Percentiles rank a stretch among this genome's conserved stretches.
Evolutionary conservation across 2,888 invertebrate species (phyloP).

Genomic region (Busseola fusca): DNA sequence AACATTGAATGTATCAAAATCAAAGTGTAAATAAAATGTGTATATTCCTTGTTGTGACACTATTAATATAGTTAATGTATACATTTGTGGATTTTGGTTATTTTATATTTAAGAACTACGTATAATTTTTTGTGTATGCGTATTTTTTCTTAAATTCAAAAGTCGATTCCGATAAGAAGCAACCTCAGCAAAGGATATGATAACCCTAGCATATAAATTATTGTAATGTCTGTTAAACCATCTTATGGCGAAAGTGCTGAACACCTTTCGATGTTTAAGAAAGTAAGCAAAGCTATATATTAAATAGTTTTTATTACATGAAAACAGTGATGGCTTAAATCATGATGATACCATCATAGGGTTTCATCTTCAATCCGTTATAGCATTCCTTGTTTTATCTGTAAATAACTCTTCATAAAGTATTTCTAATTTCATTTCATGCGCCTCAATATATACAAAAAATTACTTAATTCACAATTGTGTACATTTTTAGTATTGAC

Average conservation of each 20-base stretch:
- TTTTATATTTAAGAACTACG: not conserved
- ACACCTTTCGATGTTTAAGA: not conserved
- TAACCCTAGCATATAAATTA: not conserved
- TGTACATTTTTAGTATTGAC: slow-evolving; percentile 37
- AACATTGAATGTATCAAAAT: slow-evolving; percentile 32
- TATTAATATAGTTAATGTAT: slow-evolving; percentile 24
- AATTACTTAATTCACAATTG: slow-evolving; percentile 28
- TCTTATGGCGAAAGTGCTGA: not conserved
- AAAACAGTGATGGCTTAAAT: not conserved
- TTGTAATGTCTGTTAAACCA: not conserved
- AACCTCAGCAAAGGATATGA: slow-evolving; percentile 5
- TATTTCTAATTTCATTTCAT: slow-evolving; percentile 1
- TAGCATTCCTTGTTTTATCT: not conserved
- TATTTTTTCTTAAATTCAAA: not conserved
- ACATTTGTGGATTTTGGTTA: slow-evolving; percentile 21
- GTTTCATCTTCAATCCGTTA: not conserved
- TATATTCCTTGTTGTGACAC: slow-evolving; percentile 42
- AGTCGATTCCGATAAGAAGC: not conserved
- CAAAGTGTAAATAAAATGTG: slow-evolving; percentile 41
- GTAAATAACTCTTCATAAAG: not conserved
- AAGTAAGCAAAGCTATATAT: not conserved
- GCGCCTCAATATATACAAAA: not conserved
- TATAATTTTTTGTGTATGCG: not conserved
- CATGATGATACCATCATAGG: not conserved
- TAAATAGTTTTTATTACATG: too few species aligned